Conservation (phyloP, 2,113 vertebrate genomes). For the Callipepla californica region DNA sequence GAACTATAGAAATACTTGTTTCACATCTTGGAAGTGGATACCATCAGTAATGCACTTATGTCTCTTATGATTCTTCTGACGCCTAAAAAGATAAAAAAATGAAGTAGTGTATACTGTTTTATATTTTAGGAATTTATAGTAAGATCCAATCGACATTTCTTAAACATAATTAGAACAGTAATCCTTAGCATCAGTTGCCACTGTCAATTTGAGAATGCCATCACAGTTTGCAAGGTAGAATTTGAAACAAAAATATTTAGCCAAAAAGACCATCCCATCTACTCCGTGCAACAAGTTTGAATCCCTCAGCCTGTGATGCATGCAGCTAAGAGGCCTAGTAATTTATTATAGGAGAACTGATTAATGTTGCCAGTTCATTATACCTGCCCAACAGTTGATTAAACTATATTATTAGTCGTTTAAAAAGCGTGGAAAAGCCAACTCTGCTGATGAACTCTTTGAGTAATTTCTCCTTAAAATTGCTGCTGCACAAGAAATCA, state of each 20-base stretch:
- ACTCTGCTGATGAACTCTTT: constrained; percentile 26
- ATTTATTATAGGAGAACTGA: constrained; percentile 29
- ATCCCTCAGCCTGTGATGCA: background rate
- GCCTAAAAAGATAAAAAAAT: background rate
- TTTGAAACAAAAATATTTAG: background rate
- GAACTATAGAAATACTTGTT: background rate
- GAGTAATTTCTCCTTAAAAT: constrained; percentile 23
- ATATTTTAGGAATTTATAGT: background rate
- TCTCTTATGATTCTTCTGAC: background rate
- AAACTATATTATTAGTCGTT: constrained; percentile 35
- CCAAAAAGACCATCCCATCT: too few relatives aligned
- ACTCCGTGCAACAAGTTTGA: background rate
- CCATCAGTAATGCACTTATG: rapidly evolving
- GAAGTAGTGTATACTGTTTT: background rate
- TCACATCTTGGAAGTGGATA: background rate
- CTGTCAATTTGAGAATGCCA: background rate
- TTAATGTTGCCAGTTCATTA: constrained; percentile 31
- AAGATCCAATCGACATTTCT: background rate
- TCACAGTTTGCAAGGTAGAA: background rate
- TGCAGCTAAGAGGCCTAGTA: background rate
- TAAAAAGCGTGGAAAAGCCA: constrained; percentile 50
- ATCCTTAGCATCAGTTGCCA: background rate
- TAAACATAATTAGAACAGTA: background rate
- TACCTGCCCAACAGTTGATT: constrained; percentile 46
- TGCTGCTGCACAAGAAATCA: constrained; percentile 5